Evolutionary conservation across 2,888 invertebrate genomes (phyloP), one percentile per base, ranked within the genome.

Genomic region (Trachelus stipa): DNA sequence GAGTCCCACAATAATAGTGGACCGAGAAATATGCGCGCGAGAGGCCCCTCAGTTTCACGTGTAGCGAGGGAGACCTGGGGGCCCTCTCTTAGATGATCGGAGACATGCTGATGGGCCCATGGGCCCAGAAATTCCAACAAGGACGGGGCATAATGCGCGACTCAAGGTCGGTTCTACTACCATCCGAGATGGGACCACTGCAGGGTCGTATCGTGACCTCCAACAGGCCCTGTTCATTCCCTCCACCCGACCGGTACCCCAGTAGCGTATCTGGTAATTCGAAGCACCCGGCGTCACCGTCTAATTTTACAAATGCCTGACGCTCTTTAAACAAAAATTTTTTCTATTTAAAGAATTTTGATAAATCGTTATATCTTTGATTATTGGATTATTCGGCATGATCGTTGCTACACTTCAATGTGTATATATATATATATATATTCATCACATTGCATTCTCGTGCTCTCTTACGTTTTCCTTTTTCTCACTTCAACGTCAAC

Each of bases 121-220:
- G 86, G 85, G 87, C 84, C 87, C 87, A 90, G 89, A 90, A 90
- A 91, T 91, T 91, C 91, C 91, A 90, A 88, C 89, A 89, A 89
- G 90, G 90, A 88, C 88, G 90, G 83, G 85, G 88, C 88, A 89
- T 90, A 89, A 89, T 89, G 89, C 88, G 90, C 89, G 89, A 90
- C 89, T 91, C 91, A 91, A 91, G 91, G 91, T 91, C 91, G 91
- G 88, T 88, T 90, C 88, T 91, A 90, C 90, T 89, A 90, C 89
- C 88, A 84, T 84, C 87, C 84, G 85, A 87, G 87, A 87, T 86
- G 88, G 88, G 86, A 84, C 87, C 87, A 88, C 85, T 81, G 87
- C 89, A 90, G 90, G 88, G 87, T 89, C 89, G 90, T 90, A 88
- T 83, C 87, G 88, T 87, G 90, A 90, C 90, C 90, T 89, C 81